A percentile compares a stretch with the other conserved stretches of the same genome.
Conservation (phyloP, 1,140 invertebrate species). For the Lanistes nyassanus region DNA sequence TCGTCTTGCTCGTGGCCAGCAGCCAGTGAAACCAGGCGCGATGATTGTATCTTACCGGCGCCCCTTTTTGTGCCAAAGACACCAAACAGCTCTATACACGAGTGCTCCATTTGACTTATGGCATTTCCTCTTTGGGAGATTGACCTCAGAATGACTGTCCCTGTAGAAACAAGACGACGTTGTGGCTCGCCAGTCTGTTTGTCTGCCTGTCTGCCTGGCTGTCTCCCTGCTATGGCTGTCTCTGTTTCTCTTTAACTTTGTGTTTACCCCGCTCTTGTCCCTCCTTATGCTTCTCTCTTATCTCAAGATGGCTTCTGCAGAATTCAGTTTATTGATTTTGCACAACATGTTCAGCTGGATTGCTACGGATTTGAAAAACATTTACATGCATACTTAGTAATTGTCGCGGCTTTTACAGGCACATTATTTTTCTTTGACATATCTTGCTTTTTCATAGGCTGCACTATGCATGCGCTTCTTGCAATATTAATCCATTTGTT, state of each 20-base stretch:
- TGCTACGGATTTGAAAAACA: neutral
- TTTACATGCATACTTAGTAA: too few species aligned
- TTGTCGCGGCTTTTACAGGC: too few species aligned
- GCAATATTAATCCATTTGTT: too few species aligned
- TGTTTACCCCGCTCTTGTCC: neutral
- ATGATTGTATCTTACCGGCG: neutral
- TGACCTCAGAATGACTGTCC: neutral
- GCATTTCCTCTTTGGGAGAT: neutral
- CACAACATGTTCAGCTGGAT: neutral
- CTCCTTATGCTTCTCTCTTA: neutral
- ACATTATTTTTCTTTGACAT: too few species aligned
- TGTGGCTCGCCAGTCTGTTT: too few species aligned
- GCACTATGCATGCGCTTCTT: too few species aligned
- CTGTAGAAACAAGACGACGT: neutral
- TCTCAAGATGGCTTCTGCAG: neutral
- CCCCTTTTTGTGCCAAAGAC: neutral
- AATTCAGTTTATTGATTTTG: neutral
- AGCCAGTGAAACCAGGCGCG: neutral
- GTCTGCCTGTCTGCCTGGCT: slow-evolving; percentile 1
- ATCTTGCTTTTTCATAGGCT: neutral
- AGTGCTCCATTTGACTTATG: neutral
- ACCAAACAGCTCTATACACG: neutral
- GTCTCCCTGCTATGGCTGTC: neutral
- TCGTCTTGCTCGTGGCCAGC: neutral
- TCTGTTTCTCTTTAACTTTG: neutral